Conservation (phyloP, 2,888 invertebrate genomes). For the Epinotia nisella region DNA sequence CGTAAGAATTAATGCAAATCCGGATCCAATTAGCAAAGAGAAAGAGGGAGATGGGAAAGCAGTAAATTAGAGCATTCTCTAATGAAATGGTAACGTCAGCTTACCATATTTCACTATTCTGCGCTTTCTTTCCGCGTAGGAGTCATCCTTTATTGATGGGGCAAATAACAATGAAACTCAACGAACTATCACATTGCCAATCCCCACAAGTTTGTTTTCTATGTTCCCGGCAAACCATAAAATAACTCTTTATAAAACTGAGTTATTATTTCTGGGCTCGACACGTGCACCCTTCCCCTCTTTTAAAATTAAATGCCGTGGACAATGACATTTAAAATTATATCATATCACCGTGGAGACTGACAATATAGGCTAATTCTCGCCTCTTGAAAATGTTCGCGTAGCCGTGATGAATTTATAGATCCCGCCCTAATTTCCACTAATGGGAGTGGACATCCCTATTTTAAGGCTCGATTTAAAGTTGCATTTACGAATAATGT, state of each 20-base stretch:
- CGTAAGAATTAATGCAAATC: constrained; percentile 26
- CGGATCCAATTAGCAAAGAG: constrained; percentile 32
- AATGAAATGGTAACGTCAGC: constrained; percentile 27
- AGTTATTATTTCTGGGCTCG: constrained; percentile 55
- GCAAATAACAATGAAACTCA: constrained; percentile 38
- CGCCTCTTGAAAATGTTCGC: constrained; percentile 56
- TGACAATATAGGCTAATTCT: constrained; percentile 71
- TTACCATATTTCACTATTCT: constrained; percentile 31
- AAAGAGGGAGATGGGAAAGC: constrained; percentile 2
- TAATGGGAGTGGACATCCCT: constrained; percentile 64
- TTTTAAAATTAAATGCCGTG: constrained; percentile 68
- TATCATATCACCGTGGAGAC: constrained; percentile 63
- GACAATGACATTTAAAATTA: constrained; percentile 80
- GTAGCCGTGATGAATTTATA: constrained; percentile 67
- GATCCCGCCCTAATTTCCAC: constrained; percentile 69
- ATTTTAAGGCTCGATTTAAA: constrained; percentile 56
- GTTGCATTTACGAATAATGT: constrained; percentile 50
- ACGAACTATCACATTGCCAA: constrained; percentile 25
- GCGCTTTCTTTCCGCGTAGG: constrained; percentile 3
- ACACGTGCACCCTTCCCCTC: constrained; percentile 78
- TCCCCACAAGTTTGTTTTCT: constrained; percentile 33
- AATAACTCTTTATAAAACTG: constrained; percentile 41
- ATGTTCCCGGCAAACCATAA: constrained; percentile 33
- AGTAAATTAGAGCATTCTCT: constrained; percentile 15
- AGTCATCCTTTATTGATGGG: constrained; percentile 31